Evolutionary conservation across 1,140 invertebrate genomes (phyloP), one percentile per base, ranked within the genome.

Genomic region (Marisa cornuarietis): DNA sequence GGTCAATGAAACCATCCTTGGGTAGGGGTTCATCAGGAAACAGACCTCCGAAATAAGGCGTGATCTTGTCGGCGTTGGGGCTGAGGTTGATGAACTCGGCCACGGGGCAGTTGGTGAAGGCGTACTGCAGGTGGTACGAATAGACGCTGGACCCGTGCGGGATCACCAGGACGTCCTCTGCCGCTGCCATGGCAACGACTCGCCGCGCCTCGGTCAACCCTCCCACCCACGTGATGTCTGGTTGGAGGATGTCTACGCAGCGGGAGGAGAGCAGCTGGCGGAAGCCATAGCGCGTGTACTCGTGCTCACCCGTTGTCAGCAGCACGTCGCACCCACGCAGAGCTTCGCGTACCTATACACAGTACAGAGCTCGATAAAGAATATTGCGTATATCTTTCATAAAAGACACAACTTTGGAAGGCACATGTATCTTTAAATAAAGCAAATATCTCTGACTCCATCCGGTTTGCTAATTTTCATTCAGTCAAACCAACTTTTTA

Each of bases 101-200:
- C 20, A 90, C 49, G 4, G 88, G 88, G 73, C 87, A 90, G 76
- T 90, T 90, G 51, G 79, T 79, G 79, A 88, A 90, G 22, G 87
- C 88, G 72, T 88, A 88, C 73, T 90, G 88, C 1, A 90, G 86
- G 73, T 90, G 88, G 78, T 90, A 90, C 0, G 88, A 90, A 79
- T 89, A 90, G 0, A 90, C 84, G 66, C 87, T 89, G 24, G 88
- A 90, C 14, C 87, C 88, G 71, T 90, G 88, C 5, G 88, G 88
- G 68, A 90, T 87, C 1, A 90, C 83, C 26, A 87, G 61, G 0
- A 82, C 82, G 71, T 90, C 88, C n/a, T 86, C 75, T 0, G 88
- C 84, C 3, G 87, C 84, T 62, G 87, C 88, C 86, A 90, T 86
- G 22, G 88, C 86, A 76, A 88, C 85, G 24, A 90, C 81, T 24